Evolutionary conservation across 2,113 vertebrate genomes (phyloP), one percentile per base, ranked within the genome.

Genomic region (Oreochromis aureus): DNA sequence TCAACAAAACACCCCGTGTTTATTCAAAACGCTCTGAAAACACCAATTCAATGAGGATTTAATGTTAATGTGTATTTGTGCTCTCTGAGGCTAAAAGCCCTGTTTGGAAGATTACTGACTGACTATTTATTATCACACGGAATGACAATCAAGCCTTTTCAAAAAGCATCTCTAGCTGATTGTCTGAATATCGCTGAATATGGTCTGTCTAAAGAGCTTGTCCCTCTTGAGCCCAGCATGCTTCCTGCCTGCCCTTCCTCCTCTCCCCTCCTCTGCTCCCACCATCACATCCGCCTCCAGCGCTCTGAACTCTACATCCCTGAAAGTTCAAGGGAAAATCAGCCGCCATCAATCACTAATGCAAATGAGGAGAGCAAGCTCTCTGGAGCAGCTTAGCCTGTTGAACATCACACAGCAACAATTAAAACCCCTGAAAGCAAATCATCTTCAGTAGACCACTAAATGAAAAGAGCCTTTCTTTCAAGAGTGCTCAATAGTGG

Each of bases 361-460:
- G 94, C 91, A 94, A 92, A 95, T 95, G 91, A 94, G 88, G 80
- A 48, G 80, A 84, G 84, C 80, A 10, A 79, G 82, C 87, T 89
- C 87, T 85, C 78, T 89, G 69, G 61, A 91, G 92, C 92, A 90
- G 93, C 90, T 94, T 85, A 85, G 87, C 91, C 93, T 93, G 94
- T 94, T 91, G 91, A 91, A 94, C 91, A 93, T 94, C 94, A 95
- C 92, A 93, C 81, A 11, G 81, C 89, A 89, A 89, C 87, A 92
- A 94, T 94, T 93, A 94, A 94, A 93, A 91, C 39, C 84, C 87
- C 90, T 85, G 88, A 94, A 94, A 93, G 91, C 94, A 93, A 95
- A 94, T 95, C 86, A 93, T 92, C 89, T 92, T 91, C 91, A 88
- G 89, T 51, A 81, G 88, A 83, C 86, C 86, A 91, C 91, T 90